Evolutionary conservation across 2,888 invertebrate genomes (phyloP).

Genomic region (Cataglyphis livida): DNA sequence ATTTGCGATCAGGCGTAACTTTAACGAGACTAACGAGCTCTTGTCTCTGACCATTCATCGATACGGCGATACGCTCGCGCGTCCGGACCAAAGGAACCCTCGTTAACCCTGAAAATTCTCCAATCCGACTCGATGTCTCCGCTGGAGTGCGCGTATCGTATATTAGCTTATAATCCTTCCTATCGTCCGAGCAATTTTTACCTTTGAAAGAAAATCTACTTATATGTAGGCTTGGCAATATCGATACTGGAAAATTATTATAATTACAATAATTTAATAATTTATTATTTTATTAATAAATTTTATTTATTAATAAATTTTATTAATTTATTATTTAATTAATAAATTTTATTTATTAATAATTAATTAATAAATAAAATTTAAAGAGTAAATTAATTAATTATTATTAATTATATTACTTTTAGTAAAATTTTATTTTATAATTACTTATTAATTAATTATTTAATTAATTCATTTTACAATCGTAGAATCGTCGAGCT

Average conservation of each 20-base stretch:
- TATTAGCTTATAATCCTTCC: conserved; percentile 22
- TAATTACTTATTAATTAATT: not conserved
- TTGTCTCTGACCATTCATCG: conserved; percentile 59
- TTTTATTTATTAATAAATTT: too few relatives aligned
- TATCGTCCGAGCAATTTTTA: not conserved
- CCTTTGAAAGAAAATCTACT: not conserved
- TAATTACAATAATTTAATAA: too few relatives aligned
- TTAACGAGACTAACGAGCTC: conserved; percentile 64
- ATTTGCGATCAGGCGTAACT: conserved; percentile 51
- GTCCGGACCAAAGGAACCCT: conserved; percentile 31
- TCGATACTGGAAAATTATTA: not conserved
- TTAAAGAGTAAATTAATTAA: not conserved
- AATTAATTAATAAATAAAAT: not conserved
- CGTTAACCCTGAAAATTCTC: conserved; percentile 31
- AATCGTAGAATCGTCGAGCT: not conserved
- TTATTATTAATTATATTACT: not conserved
- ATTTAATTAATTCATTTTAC: not conserved
- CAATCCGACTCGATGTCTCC: conserved; percentile 45
- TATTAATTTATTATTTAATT: not conserved
- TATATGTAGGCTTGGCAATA: not conserved
- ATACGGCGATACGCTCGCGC: conserved; percentile 28
- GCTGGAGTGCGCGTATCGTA: conserved; percentile 14
- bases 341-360: not conserved
- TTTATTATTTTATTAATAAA: too few relatives aligned
- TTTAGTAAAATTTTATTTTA: not conserved